Conservation (phyloP, 2,113 vertebrate genomes). For the Lycocorax pyrrhopterus region DNA sequence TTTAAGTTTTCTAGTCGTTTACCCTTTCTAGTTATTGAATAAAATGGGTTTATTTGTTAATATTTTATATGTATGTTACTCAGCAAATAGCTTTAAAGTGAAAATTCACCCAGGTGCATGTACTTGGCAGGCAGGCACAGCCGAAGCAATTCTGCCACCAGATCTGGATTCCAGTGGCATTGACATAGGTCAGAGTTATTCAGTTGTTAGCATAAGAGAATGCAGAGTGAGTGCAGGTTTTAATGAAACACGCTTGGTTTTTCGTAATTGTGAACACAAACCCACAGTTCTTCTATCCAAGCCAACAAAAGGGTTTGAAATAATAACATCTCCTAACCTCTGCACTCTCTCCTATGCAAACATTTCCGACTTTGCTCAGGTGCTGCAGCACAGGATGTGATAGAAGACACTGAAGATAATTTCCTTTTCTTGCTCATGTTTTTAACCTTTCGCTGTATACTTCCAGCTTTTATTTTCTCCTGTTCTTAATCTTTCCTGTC, state of each 20-base stretch:
- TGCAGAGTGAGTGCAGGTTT: background rate
- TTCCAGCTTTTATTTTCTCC: conserved; percentile 35
- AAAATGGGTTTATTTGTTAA: background rate
- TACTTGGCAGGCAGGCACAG: background rate
- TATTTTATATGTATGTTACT: background rate
- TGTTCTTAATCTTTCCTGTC: conserved; percentile 30
- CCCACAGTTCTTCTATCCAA: background rate
- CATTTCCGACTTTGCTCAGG: background rate
- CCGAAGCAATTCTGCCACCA: background rate
- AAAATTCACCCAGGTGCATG: background rate
- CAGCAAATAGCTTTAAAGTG: background rate
- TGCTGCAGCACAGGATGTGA: background rate
- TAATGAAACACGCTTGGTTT: background rate
- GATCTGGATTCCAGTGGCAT: background rate
- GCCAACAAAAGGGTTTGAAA: background rate
- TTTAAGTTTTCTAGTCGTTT: background rate
- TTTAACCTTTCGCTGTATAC: background rate
- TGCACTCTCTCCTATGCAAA: background rate
- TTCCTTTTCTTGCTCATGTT: conserved; percentile 14
- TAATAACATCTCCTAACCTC: background rate
- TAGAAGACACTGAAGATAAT: conserved; percentile 5
- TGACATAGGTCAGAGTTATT: background rate
- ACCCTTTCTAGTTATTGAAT: background rate
- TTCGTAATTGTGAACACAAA: background rate
- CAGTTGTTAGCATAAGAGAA: background rate